Evolutionary conservation across 2,113 vertebrate genomes (phyloP), one percentile per base, ranked within the genome.

Genomic region (Prunella fulvescens): DNA sequence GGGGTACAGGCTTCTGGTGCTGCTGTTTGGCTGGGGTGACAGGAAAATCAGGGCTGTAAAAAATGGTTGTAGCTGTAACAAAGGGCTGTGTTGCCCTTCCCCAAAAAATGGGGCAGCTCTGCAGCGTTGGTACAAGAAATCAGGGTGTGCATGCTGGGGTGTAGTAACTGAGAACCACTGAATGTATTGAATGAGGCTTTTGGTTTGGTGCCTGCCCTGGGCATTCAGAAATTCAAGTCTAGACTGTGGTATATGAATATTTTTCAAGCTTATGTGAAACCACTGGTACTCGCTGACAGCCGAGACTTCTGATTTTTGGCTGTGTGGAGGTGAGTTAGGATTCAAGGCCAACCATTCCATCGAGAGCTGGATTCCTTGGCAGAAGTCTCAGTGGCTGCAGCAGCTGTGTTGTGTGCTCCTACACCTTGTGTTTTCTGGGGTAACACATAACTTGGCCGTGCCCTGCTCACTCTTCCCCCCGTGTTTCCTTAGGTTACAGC

Each of bases 141-240:
- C 72, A 10, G 76, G 57, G 69, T 42, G 56, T 19, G 60, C 23
- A 3, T 3, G 3, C 72, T 70, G 33, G 85, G 54, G 86, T 39
- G 40, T 53, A 13, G 86, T 60, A 67, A 61, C 81, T 91, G 84
- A 86, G 77, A 96, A 92, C 88, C 93, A 92, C 92, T 92, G 78
- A 74, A 57, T 66, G 74, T 57, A 48, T 16, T 50, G 39, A 78
- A 9, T 83, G 64, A 64, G 53, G 56, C n/a, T 88, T 76, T 81
- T 70, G 90, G 76, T 83, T 73, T 74, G 71, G 11, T 91, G 74
- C 71, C 72, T 11, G 2, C 56, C 47, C 56, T 56, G 90, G 80
- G n/a, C 64, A n/a, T 73, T 79, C 42, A 51, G 62, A 51, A 92
- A 65, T 62, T 58, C 33, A 40, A 60, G 60, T 70, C 80, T 74